Evolutionary conservation across 1,140 invertebrate species (phyloP).

Genomic region (Apis cerana): DNA sequence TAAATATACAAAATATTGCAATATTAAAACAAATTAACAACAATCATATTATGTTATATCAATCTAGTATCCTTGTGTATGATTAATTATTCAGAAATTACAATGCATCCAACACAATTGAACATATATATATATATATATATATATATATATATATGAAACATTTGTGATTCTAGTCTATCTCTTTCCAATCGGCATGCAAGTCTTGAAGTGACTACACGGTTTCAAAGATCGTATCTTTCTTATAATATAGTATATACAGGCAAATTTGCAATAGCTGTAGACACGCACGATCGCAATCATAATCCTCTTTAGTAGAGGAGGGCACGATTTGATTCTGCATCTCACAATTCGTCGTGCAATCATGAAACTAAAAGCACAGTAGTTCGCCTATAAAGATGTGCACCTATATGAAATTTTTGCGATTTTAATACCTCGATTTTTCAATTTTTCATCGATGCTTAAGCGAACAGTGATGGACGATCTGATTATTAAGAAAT

Average conservation of each 20-base stretch:
- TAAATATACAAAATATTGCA: not conserved
- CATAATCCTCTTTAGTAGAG: slow-evolving; percentile 5
- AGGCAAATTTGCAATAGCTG: slow-evolving; percentile 1
- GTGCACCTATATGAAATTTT: slow-evolving; percentile 12
- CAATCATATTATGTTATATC: not conserved
- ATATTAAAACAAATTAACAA: not conserved
- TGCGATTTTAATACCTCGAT: no score
- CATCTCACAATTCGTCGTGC: slow-evolving; percentile 5
- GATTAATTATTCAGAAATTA: not conserved
- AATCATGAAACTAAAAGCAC: slow-evolving; percentile 47
- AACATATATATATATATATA: no score
- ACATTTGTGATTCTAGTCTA: not conserved
- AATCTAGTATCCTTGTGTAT: not conserved
- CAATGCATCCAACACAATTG: not conserved
- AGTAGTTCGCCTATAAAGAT: slow-evolving; percentile 43
- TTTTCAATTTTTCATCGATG: not conserved
- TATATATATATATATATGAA: not conserved
- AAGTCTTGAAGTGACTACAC: slow-evolving; percentile 4
- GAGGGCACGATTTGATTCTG: slow-evolving; percentile 11
- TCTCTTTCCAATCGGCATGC: slow-evolving; percentile 38
- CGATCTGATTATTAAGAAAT: not conserved
- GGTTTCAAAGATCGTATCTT: not conserved
- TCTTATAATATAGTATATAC: not conserved
- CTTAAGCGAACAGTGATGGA: slow-evolving; percentile 11
- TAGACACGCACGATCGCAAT: slow-evolving; percentile 39